Evolutionary conservation across 2,113 vertebrate genomes (phyloP), one percentile per base, ranked within the genome.

Genomic region (Tursiops truncatus): DNA sequence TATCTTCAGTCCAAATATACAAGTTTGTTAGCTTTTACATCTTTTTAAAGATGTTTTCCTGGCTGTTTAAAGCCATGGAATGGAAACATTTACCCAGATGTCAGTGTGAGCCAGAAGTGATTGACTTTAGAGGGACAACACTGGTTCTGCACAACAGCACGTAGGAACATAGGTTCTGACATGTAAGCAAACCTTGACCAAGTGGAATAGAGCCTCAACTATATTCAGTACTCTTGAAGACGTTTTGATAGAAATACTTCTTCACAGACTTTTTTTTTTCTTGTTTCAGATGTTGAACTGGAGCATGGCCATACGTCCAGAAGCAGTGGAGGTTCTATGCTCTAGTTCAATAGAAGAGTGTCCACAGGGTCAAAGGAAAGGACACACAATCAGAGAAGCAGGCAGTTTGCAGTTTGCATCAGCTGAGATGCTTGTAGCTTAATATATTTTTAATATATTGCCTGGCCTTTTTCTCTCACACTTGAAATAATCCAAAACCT

Each of bases 401-500:
- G 28, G 23, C 13, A 41, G 25, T 17, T 56, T 60, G 31, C 47
- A 47, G 38, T 56, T 47, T 44, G 3, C 17, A 12, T 58, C 3
- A 31, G 2, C 8, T 4, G 25, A 56, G 28, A 76, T 3, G 21
- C 14, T 71, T 18, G 20, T n/a, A 33, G 44, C 21, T 94, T 65
- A 28, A 74, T 68, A 33, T 70, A 68, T 5, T 88, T 91, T 74
- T 74, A 79, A 15, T 76, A 53, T 38, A 62, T 47, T 62, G 38
- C 20, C 26, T 76, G 44, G 17, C 2, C n/a, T 94, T 96, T 60
- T 68, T 7, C n/a, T 92, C 67, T 89, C 31, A 70, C 23, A 65
- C 21, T 96, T 76, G 63, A 96, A 94, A 84, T 90, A 95, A 95
- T 83, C 70, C 33, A 31, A 92, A 94, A 88, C 8, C 65, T 96